phyloP scores from a whole-genome alignment of 2,888 invertebrate genomes.

The Campoplex nolae region DNA sequence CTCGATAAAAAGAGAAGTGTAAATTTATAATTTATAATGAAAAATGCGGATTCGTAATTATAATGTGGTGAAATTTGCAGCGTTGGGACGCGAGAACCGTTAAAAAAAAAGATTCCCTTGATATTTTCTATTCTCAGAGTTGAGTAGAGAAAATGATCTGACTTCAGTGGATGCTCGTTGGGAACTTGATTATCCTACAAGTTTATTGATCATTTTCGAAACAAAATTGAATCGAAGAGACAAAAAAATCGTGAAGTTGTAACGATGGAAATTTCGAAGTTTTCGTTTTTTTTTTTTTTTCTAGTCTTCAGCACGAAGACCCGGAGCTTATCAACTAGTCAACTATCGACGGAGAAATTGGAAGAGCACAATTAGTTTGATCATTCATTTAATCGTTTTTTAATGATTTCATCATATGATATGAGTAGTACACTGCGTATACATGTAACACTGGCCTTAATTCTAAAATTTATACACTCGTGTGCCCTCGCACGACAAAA shows the following conservation, averaged over 20 bases:
- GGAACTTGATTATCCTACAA: too few species aligned
- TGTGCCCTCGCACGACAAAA: constrained; percentile 63
- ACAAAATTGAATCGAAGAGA: not conserved
- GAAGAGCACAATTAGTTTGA: constrained; percentile 25
- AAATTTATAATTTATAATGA: too few species aligned
- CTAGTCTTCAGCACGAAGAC: not conserved
- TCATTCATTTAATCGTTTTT: constrained; percentile 69
- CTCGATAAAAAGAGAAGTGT: too few species aligned
- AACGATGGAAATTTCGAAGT: not conserved
- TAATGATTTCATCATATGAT: constrained; percentile 82
- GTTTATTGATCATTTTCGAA: too few species aligned
- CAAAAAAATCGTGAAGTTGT: not conserved
- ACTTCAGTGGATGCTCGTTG: not conserved
- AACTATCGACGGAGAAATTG: not conserved
- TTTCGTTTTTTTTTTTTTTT: not conserved
- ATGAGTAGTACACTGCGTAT: constrained; percentile 84
- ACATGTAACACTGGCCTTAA: constrained; percentile 85
- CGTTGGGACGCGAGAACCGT: too few species aligned
- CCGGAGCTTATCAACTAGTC: not conserved
- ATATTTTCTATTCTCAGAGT: too few species aligned
- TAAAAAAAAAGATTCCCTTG: too few species aligned
- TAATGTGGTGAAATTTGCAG: too few species aligned
- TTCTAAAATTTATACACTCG: constrained; percentile 82
- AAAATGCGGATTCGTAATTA: too few species aligned
- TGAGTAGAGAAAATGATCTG: too few species aligned